Base-by-base conservation (phyloP, 2,888 invertebrate genomes). In the Rhynchonema sp. region DNA sequence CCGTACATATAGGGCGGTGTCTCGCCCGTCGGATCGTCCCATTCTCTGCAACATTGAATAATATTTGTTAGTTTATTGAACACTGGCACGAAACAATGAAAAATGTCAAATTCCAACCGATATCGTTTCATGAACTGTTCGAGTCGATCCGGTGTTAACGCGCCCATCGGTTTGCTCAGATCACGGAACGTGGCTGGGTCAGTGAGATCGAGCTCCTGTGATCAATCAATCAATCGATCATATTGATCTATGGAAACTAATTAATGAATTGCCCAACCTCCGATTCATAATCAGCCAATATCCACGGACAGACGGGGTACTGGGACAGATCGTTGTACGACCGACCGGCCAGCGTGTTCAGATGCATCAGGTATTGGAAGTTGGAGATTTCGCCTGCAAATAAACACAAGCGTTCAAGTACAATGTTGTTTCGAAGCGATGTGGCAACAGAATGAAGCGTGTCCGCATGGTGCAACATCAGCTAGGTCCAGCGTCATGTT, bases 291-390 rank as follows among this genome's bases (percentile, higher is more conserved):
- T 98, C 94, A 0, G 91, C 87, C 29, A 98, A 77, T 1, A 60
- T 90, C 98, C 98, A 98, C 0, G 98, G 98, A 73, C 98, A 98
- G 60, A 98, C 91, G 1, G 96, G 96, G 77, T 98, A 98, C 76
- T 98, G 98, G 90, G 96, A 96, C 64, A 98, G 81, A 77, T 98
- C 98, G 76, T 98, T 98, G 77, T 98, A 98, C 22, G 92, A 92
- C 54, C 96, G 82, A 2, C 96, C 98, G 46, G 98, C 96, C 64
- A 98, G 79, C 0, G 96, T 96, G 77, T 98, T 98, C 68, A 98
- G 79, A 77, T 94, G 88, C 96, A 98, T 98, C 70, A 98, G 79
- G 76, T 96, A 96, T 79, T 38, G 38, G 38, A 38, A 38, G 17
- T 38, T 38, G 9, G 38, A 38, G 38, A 38, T 38, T 17, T 38